Conservation (phyloP, 2,888 invertebrate species). For the Stratiomys singularior region DNA sequence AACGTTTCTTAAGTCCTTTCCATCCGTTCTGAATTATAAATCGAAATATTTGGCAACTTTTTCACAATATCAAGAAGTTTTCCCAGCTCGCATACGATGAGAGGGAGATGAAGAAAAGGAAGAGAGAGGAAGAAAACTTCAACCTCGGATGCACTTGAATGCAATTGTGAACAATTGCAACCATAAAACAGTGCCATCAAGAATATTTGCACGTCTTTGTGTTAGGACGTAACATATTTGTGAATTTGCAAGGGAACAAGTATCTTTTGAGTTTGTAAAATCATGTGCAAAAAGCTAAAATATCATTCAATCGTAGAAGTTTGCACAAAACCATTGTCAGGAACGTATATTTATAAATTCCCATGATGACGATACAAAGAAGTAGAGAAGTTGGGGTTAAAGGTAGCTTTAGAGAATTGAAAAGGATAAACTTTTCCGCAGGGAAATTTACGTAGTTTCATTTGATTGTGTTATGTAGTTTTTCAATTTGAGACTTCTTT, state of each 20-base stretch:
- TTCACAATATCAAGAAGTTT: not conserved
- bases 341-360: no score
- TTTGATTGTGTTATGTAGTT: no score
- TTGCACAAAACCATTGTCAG: conserved; percentile 5
- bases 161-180: conserved; percentile 20
- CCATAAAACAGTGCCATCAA: not conserved
- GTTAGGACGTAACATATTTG: no score
- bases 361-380: no score
- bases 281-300: not conserved
- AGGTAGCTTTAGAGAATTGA: no score
- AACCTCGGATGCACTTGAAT: conserved; percentile 24
- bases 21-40: not conserved
- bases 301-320: conserved; percentile 29
- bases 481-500: no score
- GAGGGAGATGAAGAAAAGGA: no score
- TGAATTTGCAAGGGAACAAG: not conserved
- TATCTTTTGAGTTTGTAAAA: not conserved
- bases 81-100: not conserved
- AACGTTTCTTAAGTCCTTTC: not conserved
- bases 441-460: no score
- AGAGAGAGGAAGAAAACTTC: not conserved
- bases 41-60: not conserved
- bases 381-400: no score
- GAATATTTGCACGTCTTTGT: no score
- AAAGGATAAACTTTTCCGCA: no score